These are phyloP conservation scores for Leptocoma aspasia DNA, from an alignment of 2,113 vertebrate genomes.

Conservation along the genomic window DNA sequence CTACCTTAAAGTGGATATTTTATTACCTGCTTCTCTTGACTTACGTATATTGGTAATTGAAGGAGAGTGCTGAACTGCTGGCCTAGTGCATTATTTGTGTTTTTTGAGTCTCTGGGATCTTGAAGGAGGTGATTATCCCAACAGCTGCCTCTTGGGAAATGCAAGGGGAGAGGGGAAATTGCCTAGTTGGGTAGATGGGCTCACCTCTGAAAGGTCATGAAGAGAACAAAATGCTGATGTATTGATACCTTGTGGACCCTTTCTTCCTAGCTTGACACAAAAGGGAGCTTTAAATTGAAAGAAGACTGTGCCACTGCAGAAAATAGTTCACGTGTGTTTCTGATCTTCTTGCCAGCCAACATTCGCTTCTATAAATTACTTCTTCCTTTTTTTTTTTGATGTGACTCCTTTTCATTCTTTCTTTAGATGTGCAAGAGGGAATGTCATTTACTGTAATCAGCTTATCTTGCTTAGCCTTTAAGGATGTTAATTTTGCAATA, in stretches of 20 bases:
- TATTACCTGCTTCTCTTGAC: constrained; percentile 48
- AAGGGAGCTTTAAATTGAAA: constrained; percentile 11
- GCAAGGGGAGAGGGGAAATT: constrained; percentile 43
- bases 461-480: constrained; percentile 9
- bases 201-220: constrained; percentile 42
- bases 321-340: neutral
- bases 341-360: neutral
- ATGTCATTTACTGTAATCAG: constrained; percentile 4
- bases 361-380: neutral
- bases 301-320: neutral
- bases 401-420: neutral
- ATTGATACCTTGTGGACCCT: constrained; percentile 27
- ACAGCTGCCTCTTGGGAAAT: constrained; percentile 1
- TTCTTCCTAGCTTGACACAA: constrained; percentile 15
- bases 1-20: constrained; percentile 55
- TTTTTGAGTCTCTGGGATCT: constrained; percentile 11
- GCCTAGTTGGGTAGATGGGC: constrained; percentile 27
- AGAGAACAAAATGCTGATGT: constrained; percentile 12
- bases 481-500: constrained; percentile 19
- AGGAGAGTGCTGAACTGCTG: constrained; percentile 60
- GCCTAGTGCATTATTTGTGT: constrained; percentile 49
- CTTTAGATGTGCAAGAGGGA: neutral
- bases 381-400: neutral
- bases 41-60: constrained; percentile 55
- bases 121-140: constrained; percentile 59